Conservation (phyloP, 2,797 vertebrate species). For the Neosalanx taihuensis region DNA sequence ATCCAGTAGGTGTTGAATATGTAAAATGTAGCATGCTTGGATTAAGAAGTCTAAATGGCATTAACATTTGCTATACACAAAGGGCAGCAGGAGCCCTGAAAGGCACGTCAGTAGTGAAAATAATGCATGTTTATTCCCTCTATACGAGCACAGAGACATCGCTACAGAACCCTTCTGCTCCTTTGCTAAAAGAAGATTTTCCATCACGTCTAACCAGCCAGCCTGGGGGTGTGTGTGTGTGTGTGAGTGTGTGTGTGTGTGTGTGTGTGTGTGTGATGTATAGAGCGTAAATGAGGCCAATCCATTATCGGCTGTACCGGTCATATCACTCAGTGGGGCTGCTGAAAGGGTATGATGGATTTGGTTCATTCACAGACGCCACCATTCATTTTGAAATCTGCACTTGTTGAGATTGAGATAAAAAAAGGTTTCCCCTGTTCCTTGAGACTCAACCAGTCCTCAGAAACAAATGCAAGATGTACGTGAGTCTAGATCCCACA, state of each 20-base stretch:
- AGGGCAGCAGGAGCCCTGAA: too few species aligned
- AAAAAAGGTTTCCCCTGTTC: background rate
- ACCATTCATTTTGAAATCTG: background rate
- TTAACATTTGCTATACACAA: too few species aligned
- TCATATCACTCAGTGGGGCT: background rate
- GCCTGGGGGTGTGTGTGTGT: background rate
- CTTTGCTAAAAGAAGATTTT: background rate
- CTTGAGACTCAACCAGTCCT: too few species aligned
- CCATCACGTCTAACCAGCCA: background rate
- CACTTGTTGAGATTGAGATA: background rate
- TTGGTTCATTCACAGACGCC: background rate
- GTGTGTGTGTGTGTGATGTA: background rate
- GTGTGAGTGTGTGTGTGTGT: background rate
- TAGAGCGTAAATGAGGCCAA: conserved; percentile 1
- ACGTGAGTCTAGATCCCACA: too few species aligned
- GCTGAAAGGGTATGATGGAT: background rate
- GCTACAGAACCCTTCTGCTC: background rate
- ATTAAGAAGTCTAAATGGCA: too few species aligned
- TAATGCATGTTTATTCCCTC: background rate
- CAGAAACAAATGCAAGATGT: too few species aligned
- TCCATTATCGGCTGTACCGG: background rate
- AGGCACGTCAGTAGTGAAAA: too few species aligned
- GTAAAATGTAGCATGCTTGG: too few species aligned
- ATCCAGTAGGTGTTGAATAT: too few species aligned
- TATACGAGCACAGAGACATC: background rate